Percentiles rank a stretch among this genome's conserved stretches.
phyloP scores from a whole-genome alignment of 2,888 invertebrate species.

The Syrphus vitripennis region DNA sequence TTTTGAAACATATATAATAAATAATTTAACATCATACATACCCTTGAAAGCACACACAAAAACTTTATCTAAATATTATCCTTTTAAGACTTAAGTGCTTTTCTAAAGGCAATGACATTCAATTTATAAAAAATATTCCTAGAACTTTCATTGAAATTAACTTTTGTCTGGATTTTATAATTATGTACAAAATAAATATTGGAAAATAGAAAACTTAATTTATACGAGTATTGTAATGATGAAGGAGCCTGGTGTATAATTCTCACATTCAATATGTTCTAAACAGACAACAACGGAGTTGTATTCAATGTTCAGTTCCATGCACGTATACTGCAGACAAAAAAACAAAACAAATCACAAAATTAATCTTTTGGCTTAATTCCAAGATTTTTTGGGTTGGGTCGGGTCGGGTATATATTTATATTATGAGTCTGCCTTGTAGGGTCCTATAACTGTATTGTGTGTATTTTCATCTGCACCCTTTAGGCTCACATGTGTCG shows the following conservation, averaged over 20 bases:
- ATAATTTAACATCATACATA: neutral
- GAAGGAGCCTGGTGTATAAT: constrained; percentile 31
- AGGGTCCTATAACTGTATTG: neutral
- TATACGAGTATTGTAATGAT: neutral
- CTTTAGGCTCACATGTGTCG: neutral
- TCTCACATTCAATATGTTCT: constrained; percentile 23
- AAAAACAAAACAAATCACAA: constrained; percentile 37
- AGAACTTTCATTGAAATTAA: neutral
- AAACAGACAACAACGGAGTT: neutral
- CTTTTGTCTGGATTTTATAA: neutral
- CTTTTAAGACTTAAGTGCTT: constrained; percentile 1
- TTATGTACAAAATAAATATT: neutral
- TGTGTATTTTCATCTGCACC: neutral
- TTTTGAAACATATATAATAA: neutral
- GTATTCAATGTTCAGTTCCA: neutral
- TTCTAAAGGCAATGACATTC: neutral
- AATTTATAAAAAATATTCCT: neutral
- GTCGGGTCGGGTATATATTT: neutral
- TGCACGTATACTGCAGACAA: constrained; percentile 32
- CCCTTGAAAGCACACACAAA: neutral
- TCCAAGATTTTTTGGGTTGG: constrained; percentile 21
- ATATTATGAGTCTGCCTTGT: neutral
- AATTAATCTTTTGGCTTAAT: constrained; percentile 53
- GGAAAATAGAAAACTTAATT: neutral
- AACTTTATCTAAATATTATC: neutral